Evolutionary conservation across 1,140 invertebrate genomes (phyloP).

Genomic region (Drosophila carrolli): DNA sequence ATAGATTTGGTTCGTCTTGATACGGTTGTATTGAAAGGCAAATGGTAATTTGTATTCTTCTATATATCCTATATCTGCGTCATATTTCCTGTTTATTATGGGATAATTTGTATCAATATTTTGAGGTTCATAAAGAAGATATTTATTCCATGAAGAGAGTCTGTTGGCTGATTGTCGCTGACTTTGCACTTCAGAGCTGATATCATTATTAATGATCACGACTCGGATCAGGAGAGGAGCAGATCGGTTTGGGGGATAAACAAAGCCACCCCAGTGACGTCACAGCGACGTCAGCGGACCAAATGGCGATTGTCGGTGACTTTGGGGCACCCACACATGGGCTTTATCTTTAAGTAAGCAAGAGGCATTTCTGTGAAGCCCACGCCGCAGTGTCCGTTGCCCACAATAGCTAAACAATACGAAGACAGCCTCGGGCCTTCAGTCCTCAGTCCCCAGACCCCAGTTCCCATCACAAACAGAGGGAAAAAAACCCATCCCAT

Average conservation of each 20-base stretch:
- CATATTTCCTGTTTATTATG: slow-evolving; percentile 30
- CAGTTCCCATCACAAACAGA: background rate
- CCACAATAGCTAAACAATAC: slow-evolving; percentile 40
- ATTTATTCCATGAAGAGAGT: background rate
- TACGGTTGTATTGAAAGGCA: background rate
- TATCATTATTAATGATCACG: slow-evolving; percentile 73
- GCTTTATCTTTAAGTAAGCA: slow-evolving; percentile 47
- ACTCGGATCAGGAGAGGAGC: slow-evolving; percentile 2
- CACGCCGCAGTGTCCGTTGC: slow-evolving; percentile 44
- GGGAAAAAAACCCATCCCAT: background rate
- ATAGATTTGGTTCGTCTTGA: background rate
- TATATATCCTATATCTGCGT: slow-evolving; percentile 11
- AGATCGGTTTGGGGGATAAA: slow-evolving; percentile 20
- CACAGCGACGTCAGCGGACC: slow-evolving; percentile 58
- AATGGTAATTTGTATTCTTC: slow-evolving; percentile 5
- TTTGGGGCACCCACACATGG: slow-evolving; percentile 32
- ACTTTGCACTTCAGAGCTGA: slow-evolving; percentile 19
- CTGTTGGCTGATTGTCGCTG: background rate
- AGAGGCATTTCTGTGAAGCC: slow-evolving; percentile 47
- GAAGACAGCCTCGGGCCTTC: slow-evolving; percentile 2
- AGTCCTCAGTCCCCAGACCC: background rate
- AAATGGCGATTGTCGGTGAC: slow-evolving; percentile 45
- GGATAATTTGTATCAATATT: slow-evolving; percentile 29
- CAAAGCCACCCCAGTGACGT: slow-evolving; percentile 39
- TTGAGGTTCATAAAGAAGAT: slow-evolving; percentile 18